Evolutionary conservation across 2,888 invertebrate species (phyloP).

Genomic region (Scaptomyza caliginosa): DNA sequence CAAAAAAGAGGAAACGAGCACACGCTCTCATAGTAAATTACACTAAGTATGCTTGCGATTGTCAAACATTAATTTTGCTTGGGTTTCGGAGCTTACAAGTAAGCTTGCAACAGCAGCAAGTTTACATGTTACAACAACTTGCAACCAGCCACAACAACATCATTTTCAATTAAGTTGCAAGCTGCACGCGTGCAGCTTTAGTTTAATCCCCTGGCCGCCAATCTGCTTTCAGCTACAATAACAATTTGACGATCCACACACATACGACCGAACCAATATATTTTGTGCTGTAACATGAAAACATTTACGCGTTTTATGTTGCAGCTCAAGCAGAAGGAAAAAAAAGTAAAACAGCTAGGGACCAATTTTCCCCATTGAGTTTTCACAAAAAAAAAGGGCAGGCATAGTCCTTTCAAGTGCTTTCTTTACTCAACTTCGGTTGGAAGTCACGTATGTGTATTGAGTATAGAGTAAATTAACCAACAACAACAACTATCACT

Average conservation of each 20-base stretch:
- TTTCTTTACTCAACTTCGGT: background rate
- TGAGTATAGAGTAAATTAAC: background rate
- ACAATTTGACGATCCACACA: conserved; percentile 35
- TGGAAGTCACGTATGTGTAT: conserved; percentile 17
- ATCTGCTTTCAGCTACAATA: conserved; percentile 26
- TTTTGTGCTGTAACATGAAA: conserved; percentile 26
- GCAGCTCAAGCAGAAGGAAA: background rate
- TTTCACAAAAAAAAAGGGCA: conserved; percentile 5
- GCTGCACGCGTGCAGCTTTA: conserved; percentile 47
- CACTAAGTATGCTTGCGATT: conserved; percentile 19
- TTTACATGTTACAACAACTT: conserved; percentile 4
- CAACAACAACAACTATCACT: background rate
- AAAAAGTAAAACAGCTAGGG: conserved; percentile 6
- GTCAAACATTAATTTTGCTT: conserved; percentile 36
- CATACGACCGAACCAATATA: background rate
- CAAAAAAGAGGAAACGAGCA: background rate
- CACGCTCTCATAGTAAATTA: conserved; percentile 3
- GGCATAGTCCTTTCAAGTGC: conserved; percentile 1
- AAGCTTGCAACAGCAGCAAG: background rate
- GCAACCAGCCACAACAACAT: conserved; percentile 21
- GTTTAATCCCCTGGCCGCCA: conserved; percentile 54
- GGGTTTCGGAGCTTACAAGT: conserved; percentile 13
- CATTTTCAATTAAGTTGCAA: conserved; percentile 66
- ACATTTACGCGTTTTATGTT: conserved; percentile 45
- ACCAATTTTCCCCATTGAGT: conserved; percentile 36